These are phyloP conservation scores for Antedon mediterranea DNA, from an alignment of 53 echinoderm and acorn worm genomes.

Conservation along the genomic window DNA sequence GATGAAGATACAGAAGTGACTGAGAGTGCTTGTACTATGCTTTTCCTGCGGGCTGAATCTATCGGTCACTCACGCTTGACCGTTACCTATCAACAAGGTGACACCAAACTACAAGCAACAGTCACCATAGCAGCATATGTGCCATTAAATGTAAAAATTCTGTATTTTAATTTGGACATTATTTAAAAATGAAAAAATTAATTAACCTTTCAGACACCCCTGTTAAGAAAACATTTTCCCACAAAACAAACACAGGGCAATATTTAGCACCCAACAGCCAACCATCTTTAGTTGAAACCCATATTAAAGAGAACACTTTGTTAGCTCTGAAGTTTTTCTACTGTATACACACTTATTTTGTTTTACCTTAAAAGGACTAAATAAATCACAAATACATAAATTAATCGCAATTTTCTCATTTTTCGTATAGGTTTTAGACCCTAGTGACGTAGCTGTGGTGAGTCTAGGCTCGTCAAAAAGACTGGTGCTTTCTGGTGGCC, in stretches of 20 bases:
- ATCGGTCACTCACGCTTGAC: conserved; percentile 82
- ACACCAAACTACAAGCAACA: conserved; percentile 50
- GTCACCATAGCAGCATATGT: conserved; percentile 72
- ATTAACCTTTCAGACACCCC: no score
- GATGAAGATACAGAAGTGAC: background rate
- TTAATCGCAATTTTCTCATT: no score
- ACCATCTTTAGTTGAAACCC: no score
- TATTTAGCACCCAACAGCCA: no score
- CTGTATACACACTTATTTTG: no score
- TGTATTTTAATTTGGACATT: background rate
- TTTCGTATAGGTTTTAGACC: conserved; percentile 65
- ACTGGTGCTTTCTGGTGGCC: conserved; percentile 64
- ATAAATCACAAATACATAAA: no score
- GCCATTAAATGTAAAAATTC: conserved; percentile 36
- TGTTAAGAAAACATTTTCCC: no score
- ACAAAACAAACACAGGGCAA: no score
- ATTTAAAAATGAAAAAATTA: background rate
- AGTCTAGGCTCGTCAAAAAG: conserved; percentile 63
- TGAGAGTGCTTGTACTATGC: conserved; percentile 50
- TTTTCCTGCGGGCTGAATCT: conserved; percentile 61
- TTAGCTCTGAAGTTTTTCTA: no score
- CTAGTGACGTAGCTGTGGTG: conserved; percentile 73
- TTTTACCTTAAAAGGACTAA: no score
- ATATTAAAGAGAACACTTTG: no score
- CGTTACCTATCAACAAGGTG: conserved; percentile 45